phyloP scores from a whole-genome alignment of 2,888 invertebrate species.

The Netelia melanura region DNA sequence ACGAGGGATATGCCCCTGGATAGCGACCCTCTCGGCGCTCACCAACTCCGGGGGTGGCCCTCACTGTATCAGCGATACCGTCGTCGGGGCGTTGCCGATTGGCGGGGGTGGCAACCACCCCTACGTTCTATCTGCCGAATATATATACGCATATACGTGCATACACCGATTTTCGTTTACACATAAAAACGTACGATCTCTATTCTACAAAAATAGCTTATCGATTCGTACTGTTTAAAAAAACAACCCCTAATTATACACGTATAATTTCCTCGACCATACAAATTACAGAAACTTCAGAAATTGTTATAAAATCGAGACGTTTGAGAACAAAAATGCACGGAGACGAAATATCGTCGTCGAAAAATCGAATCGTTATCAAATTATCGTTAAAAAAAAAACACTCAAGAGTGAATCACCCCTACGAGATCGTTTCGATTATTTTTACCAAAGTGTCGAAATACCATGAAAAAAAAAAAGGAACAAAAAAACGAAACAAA shows the following conservation, averaged over 20 bases:
- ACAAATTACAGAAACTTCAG: neutral
- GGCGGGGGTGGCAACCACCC: conserved; percentile 56
- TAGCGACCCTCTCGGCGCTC: conserved; percentile 49
- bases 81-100: conserved; percentile 66
- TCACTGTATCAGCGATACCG: conserved; percentile 58
- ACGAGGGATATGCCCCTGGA: conserved; percentile 38
- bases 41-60: conserved; percentile 59
- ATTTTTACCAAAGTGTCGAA: conserved; percentile 31
- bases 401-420: neutral
- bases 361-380: neutral
- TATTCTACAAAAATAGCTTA: neutral
- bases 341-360: neutral
- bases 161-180: neutral
- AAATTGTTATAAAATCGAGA: neutral
- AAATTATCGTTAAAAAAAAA: conserved; percentile 12
- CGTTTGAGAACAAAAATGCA: neutral
- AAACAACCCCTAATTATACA: neutral
- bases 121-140: conserved; percentile 7
- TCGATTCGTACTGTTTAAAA: neutral
- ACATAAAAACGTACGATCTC: neutral
- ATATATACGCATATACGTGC: conserved; percentile 20
- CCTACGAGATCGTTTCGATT: conserved; percentile 4
- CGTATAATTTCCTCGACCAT: neutral
- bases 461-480: conserved; percentile 23
- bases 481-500: neutral